Evolutionary conservation across 2,888 invertebrate species (phyloP).

Genomic region (Zaprionus lineosus): DNA sequence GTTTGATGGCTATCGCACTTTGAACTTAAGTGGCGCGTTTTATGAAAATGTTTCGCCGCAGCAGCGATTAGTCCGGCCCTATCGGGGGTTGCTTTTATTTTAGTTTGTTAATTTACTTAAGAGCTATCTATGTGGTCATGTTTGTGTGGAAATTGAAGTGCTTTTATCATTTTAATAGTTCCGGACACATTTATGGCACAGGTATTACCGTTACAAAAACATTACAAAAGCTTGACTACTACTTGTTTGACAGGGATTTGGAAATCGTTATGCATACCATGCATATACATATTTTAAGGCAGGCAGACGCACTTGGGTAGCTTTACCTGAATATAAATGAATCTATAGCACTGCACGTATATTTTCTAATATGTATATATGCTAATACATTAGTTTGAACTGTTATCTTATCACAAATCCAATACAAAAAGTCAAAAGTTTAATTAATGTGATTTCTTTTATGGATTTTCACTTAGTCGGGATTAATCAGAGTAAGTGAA

Average conservation of each 20-base stretch:
- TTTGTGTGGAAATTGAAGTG: constrained; percentile 48
- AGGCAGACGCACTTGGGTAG: too few relatives aligned
- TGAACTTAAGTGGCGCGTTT: constrained; percentile 69
- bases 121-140: constrained; percentile 22
- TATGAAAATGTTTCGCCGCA: constrained; percentile 33
- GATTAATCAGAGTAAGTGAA: constrained; percentile 42
- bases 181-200: constrained; percentile 29
- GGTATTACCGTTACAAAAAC: constrained; percentile 37
- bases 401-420: constrained; percentile 53
- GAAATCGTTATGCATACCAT: constrained; percentile 18
- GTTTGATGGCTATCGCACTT: constrained; percentile 39
- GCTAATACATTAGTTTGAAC: background rate
- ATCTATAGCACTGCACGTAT: background rate
- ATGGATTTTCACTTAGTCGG: constrained; percentile 50
- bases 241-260: constrained; percentile 28
- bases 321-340: too few relatives aligned
- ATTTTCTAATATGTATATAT: background rate
- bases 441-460: constrained; percentile 46
- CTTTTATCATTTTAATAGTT: constrained; percentile 11
- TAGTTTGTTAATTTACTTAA: constrained; percentile 49
- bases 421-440: constrained; percentile 42
- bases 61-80: constrained; percentile 27
- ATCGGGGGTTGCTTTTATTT: constrained; percentile 16
- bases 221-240: constrained; percentile 19
- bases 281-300: too few relatives aligned